Evolutionary conservation across 2,888 invertebrate genomes (phyloP).

Genomic region (Pandemis cinnamomeana): DNA sequence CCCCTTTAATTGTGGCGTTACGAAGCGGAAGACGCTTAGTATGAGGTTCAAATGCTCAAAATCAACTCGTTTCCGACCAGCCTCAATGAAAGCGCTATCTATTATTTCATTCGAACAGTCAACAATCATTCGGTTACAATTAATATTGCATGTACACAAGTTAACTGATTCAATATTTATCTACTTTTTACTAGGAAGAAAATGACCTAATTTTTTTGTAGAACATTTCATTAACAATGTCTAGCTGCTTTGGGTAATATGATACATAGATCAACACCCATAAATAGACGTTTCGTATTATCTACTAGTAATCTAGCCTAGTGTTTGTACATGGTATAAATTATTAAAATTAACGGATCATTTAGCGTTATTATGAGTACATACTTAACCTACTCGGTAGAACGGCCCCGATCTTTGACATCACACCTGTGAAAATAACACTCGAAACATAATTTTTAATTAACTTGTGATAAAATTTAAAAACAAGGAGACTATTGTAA

Average conservation of each 20-base stretch:
- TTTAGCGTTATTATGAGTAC: conserved; percentile 30
- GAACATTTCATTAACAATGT: conserved; percentile 4
- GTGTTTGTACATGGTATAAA: conserved; percentile 37
- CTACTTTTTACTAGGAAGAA: not conserved
- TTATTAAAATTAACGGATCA: conserved; percentile 26
- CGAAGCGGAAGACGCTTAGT: no score
- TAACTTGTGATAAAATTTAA: no score
- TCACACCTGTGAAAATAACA: no score
- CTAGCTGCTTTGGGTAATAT: not conserved
- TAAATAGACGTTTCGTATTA: conserved; percentile 7
- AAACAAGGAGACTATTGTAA: no score
- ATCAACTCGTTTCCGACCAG: not conserved
- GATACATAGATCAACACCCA: not conserved
- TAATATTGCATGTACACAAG: conserved; percentile 12
- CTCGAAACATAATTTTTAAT: no score
- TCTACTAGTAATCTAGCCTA: conserved; percentile 10
- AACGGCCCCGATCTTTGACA: no score
- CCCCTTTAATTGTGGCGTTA: no score
- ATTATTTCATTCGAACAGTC: not conserved
- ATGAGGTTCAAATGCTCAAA: not conserved
- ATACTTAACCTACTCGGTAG: conserved; percentile 1
- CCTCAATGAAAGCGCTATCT: not conserved
- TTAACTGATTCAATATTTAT: not conserved
- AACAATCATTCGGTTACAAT: not conserved
- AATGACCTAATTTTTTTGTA: not conserved